Base-by-base conservation (phyloP, 2,797 vertebrate species). In the Phaenicophaeus curvirostris region DNA sequence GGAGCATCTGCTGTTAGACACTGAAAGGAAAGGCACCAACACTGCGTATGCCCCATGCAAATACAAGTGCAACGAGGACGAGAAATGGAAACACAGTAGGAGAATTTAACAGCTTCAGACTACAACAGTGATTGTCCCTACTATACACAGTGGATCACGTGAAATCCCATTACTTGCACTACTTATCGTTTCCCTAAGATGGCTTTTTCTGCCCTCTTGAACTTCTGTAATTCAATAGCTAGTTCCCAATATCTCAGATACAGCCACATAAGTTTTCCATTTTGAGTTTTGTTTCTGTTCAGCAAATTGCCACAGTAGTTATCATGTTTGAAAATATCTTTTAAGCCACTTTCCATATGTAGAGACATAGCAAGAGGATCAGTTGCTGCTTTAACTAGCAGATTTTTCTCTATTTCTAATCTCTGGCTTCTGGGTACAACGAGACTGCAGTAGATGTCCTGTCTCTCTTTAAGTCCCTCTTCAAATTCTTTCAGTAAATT, bases 221-320 rank as follows among this genome's bases (percentile, higher is more conserved):
- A 98, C 96, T 98, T 99, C 85, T 98, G 98, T 50, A 99, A 89
- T 4, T 98, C 98, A 71, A 99, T 96, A 95, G 98, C 97, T 74
- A 99, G 97, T 82, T 99, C 98, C 99, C 99, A 99, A 17, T 99
- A 99, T 85, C 98, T 98, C 75, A 99, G 98, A 95, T 99, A 99
- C 16, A 99, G 94, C 99, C 99, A 99, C 99, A 99, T 99, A 76
- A 99, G 98, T 89, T 96, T 99, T 90, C 99, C 99, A 20, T 99
- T 99, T 92, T 97, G 98, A 85, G 94, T 98, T 94, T 97, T 98
- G 97, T 98, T 98, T 94, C 97, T 97, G 94, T 99, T 99, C 69
- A 98, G 91, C 85, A 98, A 28, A 51, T 98, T 98, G 3, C 99
- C 98, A 96, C 99, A 99, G 92, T 99, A 96, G 28, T 97, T 99